Evolutionary conservation across 2,797 vertebrate genomes (phyloP).

Genomic region (Brachyalestes nurse): DNA sequence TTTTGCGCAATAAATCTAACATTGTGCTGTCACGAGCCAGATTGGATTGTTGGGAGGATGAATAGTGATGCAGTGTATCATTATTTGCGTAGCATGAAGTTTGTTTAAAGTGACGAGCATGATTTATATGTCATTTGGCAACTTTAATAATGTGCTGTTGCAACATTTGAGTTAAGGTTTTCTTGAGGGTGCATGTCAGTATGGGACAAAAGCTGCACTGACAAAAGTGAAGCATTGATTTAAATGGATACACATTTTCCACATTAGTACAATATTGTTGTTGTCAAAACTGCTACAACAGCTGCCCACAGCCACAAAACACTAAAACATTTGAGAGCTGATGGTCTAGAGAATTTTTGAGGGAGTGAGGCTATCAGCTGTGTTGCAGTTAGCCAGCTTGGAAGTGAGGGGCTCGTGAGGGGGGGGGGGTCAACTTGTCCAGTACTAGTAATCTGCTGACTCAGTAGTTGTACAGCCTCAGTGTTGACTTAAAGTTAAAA

Average conservation of each 20-base stretch:
- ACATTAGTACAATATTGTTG: not conserved
- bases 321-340: too few relatives aligned
- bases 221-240: not conserved
- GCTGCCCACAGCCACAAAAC: too few relatives aligned
- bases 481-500: too few relatives aligned
- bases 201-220: not conserved
- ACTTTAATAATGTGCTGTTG: constrained; percentile 10
- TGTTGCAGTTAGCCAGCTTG: too few relatives aligned
- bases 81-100: constrained; percentile 28
- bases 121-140: constrained; percentile 16
- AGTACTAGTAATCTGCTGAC: too few relatives aligned
- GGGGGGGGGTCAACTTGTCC: too few relatives aligned
- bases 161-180: not conserved
- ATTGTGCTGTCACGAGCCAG: constrained; percentile 40
- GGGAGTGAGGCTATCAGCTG: too few relatives aligned
- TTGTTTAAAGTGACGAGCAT: not conserved
- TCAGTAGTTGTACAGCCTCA: too few relatives aligned
- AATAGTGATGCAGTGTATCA: constrained; percentile 26
- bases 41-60: constrained; percentile 40
- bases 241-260: not conserved
- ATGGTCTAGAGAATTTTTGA: too few relatives aligned
- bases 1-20: constrained; percentile 41
- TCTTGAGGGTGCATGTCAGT: not conserved
- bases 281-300: too few relatives aligned
- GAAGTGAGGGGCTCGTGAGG: too few relatives aligned